Evolutionary conservation across 2,113 vertebrate species (phyloP).

Genomic region (Limnothrissa miodon): DNA sequence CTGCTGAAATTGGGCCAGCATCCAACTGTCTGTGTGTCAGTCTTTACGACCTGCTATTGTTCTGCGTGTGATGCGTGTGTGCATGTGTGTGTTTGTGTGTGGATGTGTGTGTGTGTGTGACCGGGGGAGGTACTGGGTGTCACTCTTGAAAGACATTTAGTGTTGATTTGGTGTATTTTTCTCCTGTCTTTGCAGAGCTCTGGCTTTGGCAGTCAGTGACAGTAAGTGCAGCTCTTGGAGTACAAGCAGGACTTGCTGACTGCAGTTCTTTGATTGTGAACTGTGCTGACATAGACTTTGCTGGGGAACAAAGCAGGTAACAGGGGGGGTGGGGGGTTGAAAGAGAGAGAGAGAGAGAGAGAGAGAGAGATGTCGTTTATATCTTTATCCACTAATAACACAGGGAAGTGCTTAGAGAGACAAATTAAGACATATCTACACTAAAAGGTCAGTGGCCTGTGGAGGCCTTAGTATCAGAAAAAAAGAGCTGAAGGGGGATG

Average conservation of each 20-base stretch:
- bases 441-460: no score
- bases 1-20: background rate
- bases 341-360: background rate
- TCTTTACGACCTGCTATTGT: no score
- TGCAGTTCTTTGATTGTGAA: background rate
- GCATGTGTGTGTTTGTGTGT: background rate
- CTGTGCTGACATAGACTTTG: background rate
- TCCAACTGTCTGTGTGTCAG: background rate
- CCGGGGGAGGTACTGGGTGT: background rate
- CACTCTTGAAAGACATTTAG: background rate
- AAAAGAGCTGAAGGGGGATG: background rate
- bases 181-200: background rate
- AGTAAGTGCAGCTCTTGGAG: background rate
- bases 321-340: conserved; percentile 28
- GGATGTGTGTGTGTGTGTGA: conserved; percentile 10
- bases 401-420: background rate
- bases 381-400: background rate
- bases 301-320: background rate
- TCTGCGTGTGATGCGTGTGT: background rate
- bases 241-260: background rate
- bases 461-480: no score
- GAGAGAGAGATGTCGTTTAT: conserved; percentile 10
- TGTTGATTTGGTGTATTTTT: background rate
- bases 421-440: no score
- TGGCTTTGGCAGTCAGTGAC: background rate